These are phyloP conservation scores for Cladorhizidae sp. DNA, from an alignment of 37 sponge, comb jelly and placozoan genomes.

Conservation along the genomic window DNA sequence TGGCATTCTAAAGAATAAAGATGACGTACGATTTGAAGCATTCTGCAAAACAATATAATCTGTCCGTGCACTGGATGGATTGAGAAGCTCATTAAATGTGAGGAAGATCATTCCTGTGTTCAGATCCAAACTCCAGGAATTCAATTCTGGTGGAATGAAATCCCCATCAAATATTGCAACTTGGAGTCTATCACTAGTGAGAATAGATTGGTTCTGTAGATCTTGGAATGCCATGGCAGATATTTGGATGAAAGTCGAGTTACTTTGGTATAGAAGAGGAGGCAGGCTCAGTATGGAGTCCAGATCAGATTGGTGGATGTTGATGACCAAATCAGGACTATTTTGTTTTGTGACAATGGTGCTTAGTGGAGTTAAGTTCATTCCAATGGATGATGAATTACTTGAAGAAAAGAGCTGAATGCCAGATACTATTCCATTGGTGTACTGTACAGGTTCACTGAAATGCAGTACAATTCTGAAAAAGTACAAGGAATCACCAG, in stretches of 20 bases:
- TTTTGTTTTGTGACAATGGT: constrained; percentile 25
- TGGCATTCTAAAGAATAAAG: constrained; percentile 31
- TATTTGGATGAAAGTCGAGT: constrained; percentile 62
- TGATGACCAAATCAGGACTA: constrained; percentile 59
- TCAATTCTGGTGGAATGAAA: constrained; percentile 62
- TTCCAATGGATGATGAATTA: not conserved
- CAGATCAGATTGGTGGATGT: constrained; percentile 51
- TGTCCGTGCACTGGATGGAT: constrained; percentile 39
- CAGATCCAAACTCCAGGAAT: constrained; percentile 63
- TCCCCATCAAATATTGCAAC: constrained; percentile 56
- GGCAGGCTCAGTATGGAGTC: constrained; percentile 36
- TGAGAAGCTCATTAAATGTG: constrained; percentile 78
- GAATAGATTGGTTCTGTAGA: constrained; percentile 9
- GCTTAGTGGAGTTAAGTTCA: constrained; percentile 45
- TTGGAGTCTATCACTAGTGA: constrained; percentile 9
- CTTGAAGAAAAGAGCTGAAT: constrained; percentile 36
- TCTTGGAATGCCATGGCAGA: constrained; percentile 49
- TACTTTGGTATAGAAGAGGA: constrained; percentile 35
- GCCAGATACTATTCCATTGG: constrained; percentile 28
- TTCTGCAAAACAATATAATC: constrained; percentile 46
- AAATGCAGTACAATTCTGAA: constrained; percentile 61
- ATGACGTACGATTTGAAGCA: not conserved
- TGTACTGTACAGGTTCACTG: constrained; percentile 59
- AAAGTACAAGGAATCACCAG: not conserved
- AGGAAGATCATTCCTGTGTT: constrained; percentile 46